Base-by-base conservation (phyloP, 2,113 vertebrate genomes). In the Actinemys pallida region DNA sequence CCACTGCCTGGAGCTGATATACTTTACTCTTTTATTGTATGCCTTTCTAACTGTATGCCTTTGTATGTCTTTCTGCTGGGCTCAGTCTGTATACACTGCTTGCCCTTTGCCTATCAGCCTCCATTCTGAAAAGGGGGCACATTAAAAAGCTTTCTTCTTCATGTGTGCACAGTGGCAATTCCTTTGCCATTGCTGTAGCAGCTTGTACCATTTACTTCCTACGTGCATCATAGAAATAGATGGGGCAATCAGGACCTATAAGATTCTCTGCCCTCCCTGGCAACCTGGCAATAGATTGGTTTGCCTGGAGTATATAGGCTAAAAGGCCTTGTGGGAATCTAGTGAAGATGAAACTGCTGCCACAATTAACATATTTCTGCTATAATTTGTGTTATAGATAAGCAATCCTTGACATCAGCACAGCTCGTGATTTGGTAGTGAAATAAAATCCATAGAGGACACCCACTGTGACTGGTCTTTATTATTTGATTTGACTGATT, bases 81-180 rank as follows among this genome's bases (percentile, higher is more conserved):
- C 29, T 59, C 45, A 35, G 45, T 75, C 81, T 69, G 45, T 25
- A 53, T 65, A 29, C 22, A 24, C 8, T 27, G 25, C 53, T 82
- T 1, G 0, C 13, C 39, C 39, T 49, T 62, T 53, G 25, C 19
- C 53, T 35, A 49, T 6, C 10, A 81, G 47, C 19, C 76, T 22
- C n/a, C 0, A 0, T 39, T 69, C 54, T 39, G 27, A 13, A 85
- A 19, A 82, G 8, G 12, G 78, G 45, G 35, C 24, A 11, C 12
- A 17, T 4, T 4, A 5, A 20, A n/a, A 49, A 69, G 56, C 45
- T 69, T 69, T 86, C 50, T 13, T 24, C 49, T 69, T 47, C 76
- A 57, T 62, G 29, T 62, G 11, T 42, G 53, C 17, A 13, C 39
- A 5, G 0, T 0, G 83, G 10, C 1, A 0, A 72, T 72, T 47